A percentile compares a stretch with the other conserved stretches of the same genome.
Evolutionary conservation across 2,797 vertebrate genomes (phyloP).

Genomic region (Catostomus latipinnis): DNA sequence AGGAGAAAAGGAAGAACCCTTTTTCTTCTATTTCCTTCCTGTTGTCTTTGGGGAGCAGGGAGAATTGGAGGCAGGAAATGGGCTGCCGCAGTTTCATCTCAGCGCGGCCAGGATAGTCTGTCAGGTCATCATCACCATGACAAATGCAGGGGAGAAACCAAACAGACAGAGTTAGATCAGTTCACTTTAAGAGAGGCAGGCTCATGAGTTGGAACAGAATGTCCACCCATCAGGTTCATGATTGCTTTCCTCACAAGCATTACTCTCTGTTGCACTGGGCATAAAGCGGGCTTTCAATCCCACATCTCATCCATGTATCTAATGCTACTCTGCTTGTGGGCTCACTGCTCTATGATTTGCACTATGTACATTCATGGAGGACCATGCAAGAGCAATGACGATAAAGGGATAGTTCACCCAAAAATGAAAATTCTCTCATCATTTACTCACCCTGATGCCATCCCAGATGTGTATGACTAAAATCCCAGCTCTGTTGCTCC

Average conservation of each 20-base stretch:
- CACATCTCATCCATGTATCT: slow-evolving; percentile 33
- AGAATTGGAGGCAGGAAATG: slow-evolving; percentile 65
- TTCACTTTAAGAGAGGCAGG: slow-evolving; percentile 44
- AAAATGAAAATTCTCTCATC: no score
- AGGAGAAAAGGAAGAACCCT: slow-evolving; percentile 58
- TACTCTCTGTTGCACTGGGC: slow-evolving; percentile 36
- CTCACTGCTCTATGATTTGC: slow-evolving; percentile 3
- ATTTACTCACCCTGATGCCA: no score
- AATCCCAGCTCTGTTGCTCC: no score
- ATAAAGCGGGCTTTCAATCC: slow-evolving; percentile 33
- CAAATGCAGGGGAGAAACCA: slow-evolving; percentile 43
- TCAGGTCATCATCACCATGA: slow-evolving; percentile 52
- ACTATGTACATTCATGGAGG: not conserved
- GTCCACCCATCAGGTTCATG: slow-evolving; percentile 37
- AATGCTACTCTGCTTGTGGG: slow-evolving; percentile 1
- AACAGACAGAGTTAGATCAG: slow-evolving; percentile 49
- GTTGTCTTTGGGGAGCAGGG: slow-evolving; percentile 64
- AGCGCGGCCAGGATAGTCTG: slow-evolving; percentile 60
- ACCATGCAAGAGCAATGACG: not conserved
- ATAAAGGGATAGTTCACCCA: not conserved
- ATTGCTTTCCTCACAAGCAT: slow-evolving; percentile 37
- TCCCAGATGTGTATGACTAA: no score
- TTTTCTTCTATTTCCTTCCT: slow-evolving; percentile 65
- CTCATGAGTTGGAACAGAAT: slow-evolving; percentile 46
- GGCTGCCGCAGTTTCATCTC: slow-evolving; percentile 55